Evolutionary conservation across 1,140 invertebrate genomes (phyloP).

Genomic region (Augochlora pura): DNA sequence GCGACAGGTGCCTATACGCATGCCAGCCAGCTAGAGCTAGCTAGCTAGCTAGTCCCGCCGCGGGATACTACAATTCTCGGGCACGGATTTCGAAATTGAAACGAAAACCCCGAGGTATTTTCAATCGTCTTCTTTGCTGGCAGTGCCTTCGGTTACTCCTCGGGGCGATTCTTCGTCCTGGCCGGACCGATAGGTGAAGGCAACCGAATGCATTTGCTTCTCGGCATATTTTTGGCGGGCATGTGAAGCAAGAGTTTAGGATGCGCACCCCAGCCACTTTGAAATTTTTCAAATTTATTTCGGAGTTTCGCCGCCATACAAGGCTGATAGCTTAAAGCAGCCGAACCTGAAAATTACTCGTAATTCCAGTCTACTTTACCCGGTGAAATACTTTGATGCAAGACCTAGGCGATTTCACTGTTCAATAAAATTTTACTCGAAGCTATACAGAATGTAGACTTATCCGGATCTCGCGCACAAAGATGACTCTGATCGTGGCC

Average conservation of each 20-base stretch:
- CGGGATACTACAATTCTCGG: slow-evolving; percentile 45
- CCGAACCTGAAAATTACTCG: not conserved
- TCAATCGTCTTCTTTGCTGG: slow-evolving; percentile 59
- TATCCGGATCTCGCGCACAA: too few species aligned
- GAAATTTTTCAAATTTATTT: not conserved
- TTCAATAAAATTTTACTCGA: too few species aligned
- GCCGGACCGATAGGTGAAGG: slow-evolving; percentile 59
- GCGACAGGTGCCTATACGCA: slow-evolving; percentile 55
- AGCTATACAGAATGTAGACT: too few species aligned
- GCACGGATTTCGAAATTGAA: slow-evolving; percentile 56
- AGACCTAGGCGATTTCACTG: too few species aligned
- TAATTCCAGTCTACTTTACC: too few species aligned
- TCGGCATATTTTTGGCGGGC: slow-evolving; percentile 55
- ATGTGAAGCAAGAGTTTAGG: slow-evolving; percentile 40
- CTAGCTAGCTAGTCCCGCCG: slow-evolving; percentile 12
- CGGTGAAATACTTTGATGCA: too few species aligned
- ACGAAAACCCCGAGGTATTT: slow-evolving; percentile 56
- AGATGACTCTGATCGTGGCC: too few species aligned
- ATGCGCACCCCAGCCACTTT: not conserved
- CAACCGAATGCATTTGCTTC: slow-evolving; percentile 42
- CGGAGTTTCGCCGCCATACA: too few species aligned
- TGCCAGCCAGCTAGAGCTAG: not conserved
- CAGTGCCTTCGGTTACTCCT: slow-evolving; percentile 17
- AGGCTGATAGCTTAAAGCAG: too few species aligned
- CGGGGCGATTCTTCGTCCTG: slow-evolving; percentile 46